Evolutionary conservation across 2,797 vertebrate genomes (phyloP).

Genomic region (Gymnoscopelus microlampas): DNA sequence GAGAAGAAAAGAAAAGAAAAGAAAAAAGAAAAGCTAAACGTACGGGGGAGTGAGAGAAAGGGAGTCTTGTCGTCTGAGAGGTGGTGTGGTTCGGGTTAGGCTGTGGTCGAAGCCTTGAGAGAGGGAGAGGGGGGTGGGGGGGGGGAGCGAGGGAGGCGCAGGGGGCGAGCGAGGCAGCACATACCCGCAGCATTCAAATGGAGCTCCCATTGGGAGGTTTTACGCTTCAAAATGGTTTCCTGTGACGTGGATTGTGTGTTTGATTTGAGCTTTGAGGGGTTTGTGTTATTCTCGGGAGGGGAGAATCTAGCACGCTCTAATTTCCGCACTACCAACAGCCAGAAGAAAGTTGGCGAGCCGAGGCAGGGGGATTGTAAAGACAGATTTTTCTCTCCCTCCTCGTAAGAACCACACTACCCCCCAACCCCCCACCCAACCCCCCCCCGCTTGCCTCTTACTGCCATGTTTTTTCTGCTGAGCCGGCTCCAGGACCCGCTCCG

Average conservation of each 20-base stretch:
- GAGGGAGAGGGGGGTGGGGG: constrained; percentile 50
- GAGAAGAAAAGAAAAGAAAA: constrained; percentile 26
- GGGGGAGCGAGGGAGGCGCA: constrained; percentile 46
- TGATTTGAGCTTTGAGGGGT: constrained; percentile 88
- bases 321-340: constrained; percentile 86
- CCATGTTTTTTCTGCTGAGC: constrained; percentile 75
- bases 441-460: constrained; percentile 49
- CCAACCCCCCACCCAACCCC: constrained; percentile 9
- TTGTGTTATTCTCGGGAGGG: constrained; percentile 85
- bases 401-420: constrained; percentile 77
- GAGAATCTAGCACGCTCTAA: constrained; percentile 88
- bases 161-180: constrained; percentile 73
- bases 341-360: constrained; percentile 84
- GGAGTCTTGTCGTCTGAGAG: constrained; percentile 80
- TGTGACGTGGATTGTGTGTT: constrained; percentile 88
- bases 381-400: constrained; percentile 80
- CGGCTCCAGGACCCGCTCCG: constrained; percentile 74
- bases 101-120: constrained; percentile 81
- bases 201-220: constrained; percentile 87
- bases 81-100: constrained; percentile 84
- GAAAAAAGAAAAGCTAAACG: neutral
- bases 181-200: constrained; percentile 84
- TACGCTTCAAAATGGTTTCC: constrained; percentile 89
- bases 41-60: constrained; percentile 62
- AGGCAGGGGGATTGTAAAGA: constrained; percentile 83